Conservation (phyloP, 2,888 invertebrate genomes). For the Orthonevra nobilis region DNA sequence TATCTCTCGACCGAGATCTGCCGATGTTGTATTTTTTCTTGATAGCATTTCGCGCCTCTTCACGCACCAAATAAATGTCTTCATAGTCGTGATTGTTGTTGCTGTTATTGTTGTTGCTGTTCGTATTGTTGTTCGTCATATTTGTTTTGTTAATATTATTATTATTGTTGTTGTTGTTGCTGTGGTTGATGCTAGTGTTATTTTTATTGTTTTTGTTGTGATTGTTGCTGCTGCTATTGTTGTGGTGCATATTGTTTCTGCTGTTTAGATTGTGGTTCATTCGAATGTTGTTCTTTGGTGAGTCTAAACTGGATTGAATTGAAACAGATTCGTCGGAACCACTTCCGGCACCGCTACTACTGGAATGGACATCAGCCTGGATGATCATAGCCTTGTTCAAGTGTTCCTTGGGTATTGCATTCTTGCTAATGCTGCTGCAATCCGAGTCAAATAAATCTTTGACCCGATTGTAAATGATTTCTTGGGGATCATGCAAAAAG, state of each 20-base stretch:
- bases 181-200: too few species aligned
- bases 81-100: constrained; percentile 86
- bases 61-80: constrained; percentile 88
- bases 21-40: constrained; percentile 77
- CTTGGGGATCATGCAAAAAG: constrained; percentile 91
- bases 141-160: too few species aligned
- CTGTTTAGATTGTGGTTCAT: constrained; percentile 74
- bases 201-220: constrained; percentile 69
- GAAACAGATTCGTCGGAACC: constrained; percentile 84
- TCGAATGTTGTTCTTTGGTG: constrained; percentile 76
- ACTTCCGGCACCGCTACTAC: constrained; percentile 83
- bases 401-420: constrained; percentile 72
- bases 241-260: constrained; percentile 71
- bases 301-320: constrained; percentile 81
- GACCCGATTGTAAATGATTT: constrained; percentile 90
- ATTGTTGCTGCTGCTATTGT: constrained; percentile 70
- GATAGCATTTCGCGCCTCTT: constrained; percentile 80
- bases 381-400: constrained; percentile 82
- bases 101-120: constrained; percentile 65
- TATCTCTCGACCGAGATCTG: constrained; percentile 84
- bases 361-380: constrained; percentile 93
- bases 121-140: constrained; percentile 68
- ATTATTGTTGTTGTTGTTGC: constrained; percentile 56
- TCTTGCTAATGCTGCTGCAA: constrained; percentile 76
- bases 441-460: constrained; percentile 88